phyloP scores from a whole-genome alignment of 2,888 invertebrate genomes.

The Hoplodrina ambigua region DNA sequence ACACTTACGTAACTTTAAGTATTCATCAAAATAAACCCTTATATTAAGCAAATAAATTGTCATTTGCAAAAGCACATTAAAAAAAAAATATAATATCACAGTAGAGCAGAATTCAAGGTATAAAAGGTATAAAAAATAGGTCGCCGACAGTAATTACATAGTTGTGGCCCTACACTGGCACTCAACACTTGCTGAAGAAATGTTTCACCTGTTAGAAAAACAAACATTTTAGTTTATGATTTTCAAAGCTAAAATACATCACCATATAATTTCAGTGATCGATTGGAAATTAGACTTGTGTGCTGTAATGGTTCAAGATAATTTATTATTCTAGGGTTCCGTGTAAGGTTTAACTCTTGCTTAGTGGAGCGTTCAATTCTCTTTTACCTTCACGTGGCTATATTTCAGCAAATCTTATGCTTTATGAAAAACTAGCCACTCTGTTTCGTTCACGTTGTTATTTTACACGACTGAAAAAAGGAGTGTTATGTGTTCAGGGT shows the following conservation, averaged over 20 bases:
- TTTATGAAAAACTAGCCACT: too few species aligned
- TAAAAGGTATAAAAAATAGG: background rate
- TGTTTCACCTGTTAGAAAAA: slow-evolving; percentile 22
- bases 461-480: too few species aligned
- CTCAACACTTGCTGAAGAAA: background rate
- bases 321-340: slow-evolving; percentile 7
- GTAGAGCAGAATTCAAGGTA: background rate
- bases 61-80: background rate
- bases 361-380: too few species aligned
- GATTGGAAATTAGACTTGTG: slow-evolving; percentile 13
- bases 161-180: background rate
- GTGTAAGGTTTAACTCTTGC: too few species aligned
- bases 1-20: background rate
- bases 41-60: background rate
- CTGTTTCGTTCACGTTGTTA: too few species aligned
- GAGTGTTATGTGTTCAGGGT: too few species aligned
- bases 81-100: slow-evolving; percentile 3
- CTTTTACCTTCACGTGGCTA: too few species aligned
- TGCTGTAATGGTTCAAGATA: slow-evolving; percentile 17
- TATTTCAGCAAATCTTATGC: too few species aligned
- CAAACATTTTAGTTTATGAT: slow-evolving; percentile 11
- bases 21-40: background rate
- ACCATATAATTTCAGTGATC: slow-evolving; percentile 4
- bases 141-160: slow-evolving; percentile 7
- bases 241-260: background rate